These are phyloP conservation scores for Formica aserva DNA, from an alignment of 2,888 invertebrate species.

Conservation along the genomic window DNA sequence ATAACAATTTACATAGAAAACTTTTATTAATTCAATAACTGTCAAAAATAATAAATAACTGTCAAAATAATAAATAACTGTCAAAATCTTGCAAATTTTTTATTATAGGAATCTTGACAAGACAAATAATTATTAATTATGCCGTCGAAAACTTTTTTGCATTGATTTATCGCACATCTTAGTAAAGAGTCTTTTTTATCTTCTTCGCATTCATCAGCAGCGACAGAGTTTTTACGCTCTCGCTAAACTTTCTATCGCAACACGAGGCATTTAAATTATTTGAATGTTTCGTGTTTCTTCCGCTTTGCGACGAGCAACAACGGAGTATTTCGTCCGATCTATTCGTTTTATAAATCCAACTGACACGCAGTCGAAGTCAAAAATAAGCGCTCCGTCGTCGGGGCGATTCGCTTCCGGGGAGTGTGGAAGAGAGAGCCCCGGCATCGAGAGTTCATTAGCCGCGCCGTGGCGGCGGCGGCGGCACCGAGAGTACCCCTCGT, in stretches of 20 bases:
- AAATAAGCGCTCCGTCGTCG: constrained; percentile 16
- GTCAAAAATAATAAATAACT: background rate
- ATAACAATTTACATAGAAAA: background rate
- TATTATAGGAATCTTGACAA: background rate
- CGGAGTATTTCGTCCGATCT: background rate
- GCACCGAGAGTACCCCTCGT: constrained; percentile 1
- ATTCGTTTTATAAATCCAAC: constrained; percentile 9
- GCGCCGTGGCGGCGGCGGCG: background rate
- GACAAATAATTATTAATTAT: background rate
- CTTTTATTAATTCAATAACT: background rate
- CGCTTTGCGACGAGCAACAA: too few relatives aligned
- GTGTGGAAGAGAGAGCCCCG: background rate
- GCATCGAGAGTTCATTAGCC: constrained; percentile 46
- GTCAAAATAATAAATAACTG: background rate
- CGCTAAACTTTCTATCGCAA: background rate
- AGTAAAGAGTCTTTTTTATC: background rate
- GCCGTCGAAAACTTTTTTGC: background rate
- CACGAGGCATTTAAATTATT: background rate
- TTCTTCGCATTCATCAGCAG: background rate
- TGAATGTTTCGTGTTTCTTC: background rate
- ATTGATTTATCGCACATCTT: background rate
- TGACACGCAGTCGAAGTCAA: constrained; percentile 18
- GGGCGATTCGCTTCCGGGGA: constrained; percentile 32
- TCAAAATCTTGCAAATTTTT: background rate
- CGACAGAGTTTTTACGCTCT: too few relatives aligned